These are phyloP conservation scores for Melanotaenia maccullochi DNA, from an alignment of 2,797 vertebrate genomes.

Conservation along the genomic window DNA sequence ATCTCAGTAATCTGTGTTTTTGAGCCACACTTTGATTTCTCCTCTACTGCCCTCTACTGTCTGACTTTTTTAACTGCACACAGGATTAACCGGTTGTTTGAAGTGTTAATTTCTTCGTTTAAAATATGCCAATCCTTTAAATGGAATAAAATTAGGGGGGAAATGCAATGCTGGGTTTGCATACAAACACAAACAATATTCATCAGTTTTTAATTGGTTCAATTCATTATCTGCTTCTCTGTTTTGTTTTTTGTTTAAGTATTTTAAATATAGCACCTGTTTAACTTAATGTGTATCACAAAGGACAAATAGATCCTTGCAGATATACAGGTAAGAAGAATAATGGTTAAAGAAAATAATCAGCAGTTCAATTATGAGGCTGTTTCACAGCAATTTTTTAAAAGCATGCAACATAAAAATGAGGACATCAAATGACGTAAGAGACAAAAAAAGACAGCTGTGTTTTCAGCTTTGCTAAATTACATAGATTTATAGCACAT, in stretches of 20 bases:
- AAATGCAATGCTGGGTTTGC: no score
- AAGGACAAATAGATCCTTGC: neutral
- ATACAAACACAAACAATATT: no score
- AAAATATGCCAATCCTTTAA: neutral
- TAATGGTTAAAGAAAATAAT: neutral
- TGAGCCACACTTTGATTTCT: constrained; percentile 15
- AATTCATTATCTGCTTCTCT: no score
- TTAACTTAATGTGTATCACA: neutral
- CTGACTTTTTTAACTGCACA: constrained; percentile 24
- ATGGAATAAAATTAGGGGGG: neutral
- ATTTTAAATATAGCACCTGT: no score
- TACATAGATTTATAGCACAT: no score
- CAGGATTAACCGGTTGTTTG: neutral
- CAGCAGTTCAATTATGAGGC: neutral
- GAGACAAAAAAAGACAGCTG: constrained; percentile 33
- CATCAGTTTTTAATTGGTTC: no score
- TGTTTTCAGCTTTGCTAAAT: neutral
- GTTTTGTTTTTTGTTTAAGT: no score
- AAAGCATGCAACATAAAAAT: neutral
- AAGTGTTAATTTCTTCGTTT: neutral
- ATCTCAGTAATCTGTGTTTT: neutral
- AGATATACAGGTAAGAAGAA: neutral
- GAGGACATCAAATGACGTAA: neutral
- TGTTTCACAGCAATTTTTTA: neutral
- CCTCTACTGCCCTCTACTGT: constrained; percentile 65